Conservation (phyloP, 1,140 invertebrate genomes). For the Ceratosolen fusciceps region DNA sequence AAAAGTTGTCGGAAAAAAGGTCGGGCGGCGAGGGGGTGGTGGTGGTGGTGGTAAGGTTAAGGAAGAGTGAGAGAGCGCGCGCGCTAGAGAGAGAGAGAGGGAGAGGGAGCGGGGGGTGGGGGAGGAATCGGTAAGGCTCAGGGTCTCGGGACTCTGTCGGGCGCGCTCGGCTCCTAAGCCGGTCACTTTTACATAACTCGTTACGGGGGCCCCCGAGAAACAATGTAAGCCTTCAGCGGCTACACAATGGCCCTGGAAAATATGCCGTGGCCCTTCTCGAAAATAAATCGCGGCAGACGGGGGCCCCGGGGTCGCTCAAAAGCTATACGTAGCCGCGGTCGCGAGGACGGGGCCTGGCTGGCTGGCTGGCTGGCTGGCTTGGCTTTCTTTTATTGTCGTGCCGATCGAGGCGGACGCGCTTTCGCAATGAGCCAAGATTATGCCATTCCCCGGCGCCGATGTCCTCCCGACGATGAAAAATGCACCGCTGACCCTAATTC, state of each 20-base stretch:
- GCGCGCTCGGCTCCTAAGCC: not conserved
- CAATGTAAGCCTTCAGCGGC: slow-evolving; percentile 10
- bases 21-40: not conserved
- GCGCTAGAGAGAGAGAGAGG: not conserved
- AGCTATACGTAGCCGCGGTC: not conserved
- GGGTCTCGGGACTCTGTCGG: not conserved
- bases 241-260: slow-evolving; percentile 11
- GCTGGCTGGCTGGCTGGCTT: no score
- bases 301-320: not conserved
- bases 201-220: slow-evolving; percentile 10
- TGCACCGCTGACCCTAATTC: slow-evolving; percentile 38
- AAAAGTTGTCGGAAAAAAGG: not conserved
- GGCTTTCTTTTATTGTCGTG: slow-evolving; percentile 35
- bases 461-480: slow-evolving; percentile 21
- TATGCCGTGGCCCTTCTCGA: slow-evolving; percentile 8
- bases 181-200: slow-evolving; percentile 29
- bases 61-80: not conserved
- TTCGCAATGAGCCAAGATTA: slow-evolving; percentile 33
- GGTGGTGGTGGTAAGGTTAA: not conserved
- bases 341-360: slow-evolving; percentile 1
- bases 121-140: not conserved
- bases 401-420: slow-evolving; percentile 26
- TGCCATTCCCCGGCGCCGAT: not conserved
- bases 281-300: not conserved
- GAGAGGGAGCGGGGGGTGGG: not conserved